phyloP scores from a whole-genome alignment of 2,797 vertebrate species.

The Lycodopsis pacificus region DNA sequence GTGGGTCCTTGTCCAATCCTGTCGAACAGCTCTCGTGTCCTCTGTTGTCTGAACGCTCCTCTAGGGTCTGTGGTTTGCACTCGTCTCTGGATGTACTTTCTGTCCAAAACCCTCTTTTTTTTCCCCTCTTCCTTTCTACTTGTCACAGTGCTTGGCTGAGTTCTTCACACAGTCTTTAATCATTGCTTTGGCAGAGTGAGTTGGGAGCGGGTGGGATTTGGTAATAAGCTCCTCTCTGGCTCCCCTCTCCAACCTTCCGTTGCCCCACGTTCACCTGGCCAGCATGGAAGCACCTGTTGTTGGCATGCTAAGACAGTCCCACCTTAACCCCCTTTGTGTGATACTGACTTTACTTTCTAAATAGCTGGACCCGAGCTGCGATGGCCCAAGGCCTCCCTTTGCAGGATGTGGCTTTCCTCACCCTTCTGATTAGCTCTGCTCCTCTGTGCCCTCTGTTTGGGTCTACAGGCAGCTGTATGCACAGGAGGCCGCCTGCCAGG shows the following conservation, averaged over 20 bases:
- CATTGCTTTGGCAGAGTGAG: conserved; percentile 45
- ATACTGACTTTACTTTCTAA: conserved; percentile 55
- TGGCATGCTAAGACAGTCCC: conserved; percentile 62
- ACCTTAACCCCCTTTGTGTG: conserved; percentile 47
- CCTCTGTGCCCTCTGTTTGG: conserved; percentile 62
- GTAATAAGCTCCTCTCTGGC: conserved; percentile 19
- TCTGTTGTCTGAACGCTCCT: conserved; percentile 55
- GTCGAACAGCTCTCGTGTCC: conserved; percentile 52
- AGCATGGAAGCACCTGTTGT: conserved; percentile 57
- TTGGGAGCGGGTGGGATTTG: conserved; percentile 17
- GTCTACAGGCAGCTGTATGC: conserved; percentile 87
- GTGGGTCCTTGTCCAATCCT: conserved; percentile 43
- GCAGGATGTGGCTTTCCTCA: conserved; percentile 14
- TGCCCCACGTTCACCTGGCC: conserved; percentile 43
- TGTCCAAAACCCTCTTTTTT: conserved; percentile 39
- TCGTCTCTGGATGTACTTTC: conserved; percentile 56
- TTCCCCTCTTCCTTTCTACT: conserved; percentile 23
- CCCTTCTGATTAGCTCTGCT: conserved; percentile 56
- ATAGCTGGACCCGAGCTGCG: conserved; percentile 46
- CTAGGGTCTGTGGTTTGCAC: conserved; percentile 39
- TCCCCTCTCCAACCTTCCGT: conserved; percentile 29
- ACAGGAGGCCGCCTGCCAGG: conserved; percentile 85
- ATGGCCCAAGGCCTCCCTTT: conserved; percentile 32
- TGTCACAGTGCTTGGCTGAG: conserved; percentile 52
- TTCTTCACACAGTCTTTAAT: conserved; percentile 50